Conservation (phyloP, 2,797 vertebrate species). For the Chelon labrosus region DNA sequence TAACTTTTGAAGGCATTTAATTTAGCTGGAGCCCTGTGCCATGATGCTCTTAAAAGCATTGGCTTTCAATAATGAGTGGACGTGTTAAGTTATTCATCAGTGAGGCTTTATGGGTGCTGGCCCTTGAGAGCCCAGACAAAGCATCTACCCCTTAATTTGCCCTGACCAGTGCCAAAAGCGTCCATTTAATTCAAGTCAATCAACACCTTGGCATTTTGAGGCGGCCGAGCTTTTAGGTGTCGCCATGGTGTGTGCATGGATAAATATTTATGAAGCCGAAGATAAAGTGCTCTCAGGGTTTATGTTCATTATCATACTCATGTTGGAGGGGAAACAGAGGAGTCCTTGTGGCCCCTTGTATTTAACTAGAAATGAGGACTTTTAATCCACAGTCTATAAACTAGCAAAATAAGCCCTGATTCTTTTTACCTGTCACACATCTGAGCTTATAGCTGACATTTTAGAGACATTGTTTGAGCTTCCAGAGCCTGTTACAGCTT, state of each 20-base stretch:
- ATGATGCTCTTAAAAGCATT: conserved; percentile 60
- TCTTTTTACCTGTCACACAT: not conserved
- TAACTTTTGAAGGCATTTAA: conserved; percentile 65
- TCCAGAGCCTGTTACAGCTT: not conserved
- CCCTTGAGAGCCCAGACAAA: conserved; percentile 57
- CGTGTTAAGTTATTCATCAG: conserved; percentile 78
- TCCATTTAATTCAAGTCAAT: conserved; percentile 67
- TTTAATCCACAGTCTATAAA: not conserved
- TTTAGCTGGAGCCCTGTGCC: conserved; percentile 35
- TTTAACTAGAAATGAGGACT: not conserved
- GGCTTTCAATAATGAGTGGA: conserved; percentile 70
- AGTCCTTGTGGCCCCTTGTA: not conserved
- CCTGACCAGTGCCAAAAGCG: conserved; percentile 55
- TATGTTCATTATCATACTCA: conserved; percentile 58
- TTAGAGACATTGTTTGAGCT: not conserved
- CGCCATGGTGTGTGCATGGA: conserved; percentile 36
- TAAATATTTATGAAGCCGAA: conserved; percentile 68
- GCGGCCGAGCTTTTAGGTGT: conserved; percentile 36
- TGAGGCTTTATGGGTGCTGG: conserved; percentile 23
- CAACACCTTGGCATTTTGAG: conserved; percentile 50
- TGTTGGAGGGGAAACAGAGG: conserved; percentile 17
- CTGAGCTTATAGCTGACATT: not conserved
- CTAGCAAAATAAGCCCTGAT: not conserved
- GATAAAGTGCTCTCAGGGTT: conserved; percentile 44
- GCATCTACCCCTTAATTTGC: conserved; percentile 57